Conservation (phyloP, 2,113 vertebrate species). For the Nesogale talazaci region DNA sequence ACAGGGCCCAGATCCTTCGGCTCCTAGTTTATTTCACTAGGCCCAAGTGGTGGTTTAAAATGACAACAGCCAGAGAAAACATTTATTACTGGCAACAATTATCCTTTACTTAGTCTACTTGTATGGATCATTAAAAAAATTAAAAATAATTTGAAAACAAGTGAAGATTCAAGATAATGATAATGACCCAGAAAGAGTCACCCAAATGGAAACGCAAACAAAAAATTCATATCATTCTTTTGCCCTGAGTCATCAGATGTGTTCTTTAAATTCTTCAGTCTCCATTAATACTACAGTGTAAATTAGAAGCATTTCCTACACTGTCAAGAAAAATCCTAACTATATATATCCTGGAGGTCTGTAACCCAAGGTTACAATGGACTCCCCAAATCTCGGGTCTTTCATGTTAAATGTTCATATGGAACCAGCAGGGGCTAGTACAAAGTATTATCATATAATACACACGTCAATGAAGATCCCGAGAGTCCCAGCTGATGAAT, state of each 20-base stretch:
- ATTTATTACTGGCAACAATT: not conserved
- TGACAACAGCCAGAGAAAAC: not conserved
- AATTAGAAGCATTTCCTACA: slow-evolving; percentile 45
- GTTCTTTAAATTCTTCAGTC: not conserved
- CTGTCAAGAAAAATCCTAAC: slow-evolving; percentile 54
- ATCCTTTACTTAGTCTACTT: not conserved
- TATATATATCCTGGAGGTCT: slow-evolving; percentile 33
- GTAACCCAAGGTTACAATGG: not conserved
- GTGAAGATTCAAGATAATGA: not conserved
- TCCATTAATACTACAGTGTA: not conserved
- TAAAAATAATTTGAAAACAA: not conserved
- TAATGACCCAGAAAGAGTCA: not conserved
- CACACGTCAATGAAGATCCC: not conserved
- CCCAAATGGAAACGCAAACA: not conserved
- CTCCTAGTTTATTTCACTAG: slow-evolving; percentile 5
- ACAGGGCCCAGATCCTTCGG: not conserved
- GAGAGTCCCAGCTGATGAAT: not conserved
- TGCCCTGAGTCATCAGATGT: not conserved
- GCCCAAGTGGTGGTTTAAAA: slow-evolving; percentile 6
- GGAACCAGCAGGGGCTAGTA: not conserved
- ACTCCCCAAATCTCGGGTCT: not conserved
- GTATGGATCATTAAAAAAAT: not conserved
- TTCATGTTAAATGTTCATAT: too few species aligned
- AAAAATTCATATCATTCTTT: not conserved
- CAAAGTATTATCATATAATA: not conserved